Evolutionary conservation across 2,888 invertebrate species (phyloP), one percentile per base, ranked within the genome.

Genomic region (Exephanes ischioxanthus): DNA sequence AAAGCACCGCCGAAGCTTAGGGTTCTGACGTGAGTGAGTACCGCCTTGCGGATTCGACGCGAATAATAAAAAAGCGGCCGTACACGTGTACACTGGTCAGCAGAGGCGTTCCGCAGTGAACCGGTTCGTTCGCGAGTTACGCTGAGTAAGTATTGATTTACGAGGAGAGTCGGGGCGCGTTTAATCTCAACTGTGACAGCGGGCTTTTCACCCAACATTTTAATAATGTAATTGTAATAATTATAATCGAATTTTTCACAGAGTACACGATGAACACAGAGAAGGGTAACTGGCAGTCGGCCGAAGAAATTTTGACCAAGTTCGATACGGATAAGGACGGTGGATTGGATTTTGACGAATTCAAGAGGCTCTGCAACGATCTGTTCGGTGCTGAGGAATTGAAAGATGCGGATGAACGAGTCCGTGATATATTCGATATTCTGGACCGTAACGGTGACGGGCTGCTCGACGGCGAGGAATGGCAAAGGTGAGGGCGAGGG

Each of bases 361-460:
- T 93, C 84, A 87, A 80, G n/a, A 77, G 66, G n/a, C 85, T 91
- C 7, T 93, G 93, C 53, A 61, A 58, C 4, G 80, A 87, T 53
- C 37, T 93, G 0, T 93, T 93, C 81, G 88, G 85, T 0, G 30
- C 41, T 7, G 82, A 90, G 1, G 90, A 93, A 71, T 78, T 91
- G 41, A 70, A 88, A 0, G 73, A 86, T 14, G 83, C 97, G 0
- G 95, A 96, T 80, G 95, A 96, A 75, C 95, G 96, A 87, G 95
- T 97, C 66, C 94, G 95, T 72, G 97, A 97, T 90, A 96, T 97
- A 89, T 98, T 98, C 94, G 95, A 95, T 85, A 96, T 97, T 75
- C 97, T 98, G 92, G 98, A 98, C 93, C 95, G 95, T 87, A 96
- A 98, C 90, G 95, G 94, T 14, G 97, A 97, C 92, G 96, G 96